Conservation (phyloP, 2,888 invertebrate genomes). For the Nemotelus nigrinus region DNA sequence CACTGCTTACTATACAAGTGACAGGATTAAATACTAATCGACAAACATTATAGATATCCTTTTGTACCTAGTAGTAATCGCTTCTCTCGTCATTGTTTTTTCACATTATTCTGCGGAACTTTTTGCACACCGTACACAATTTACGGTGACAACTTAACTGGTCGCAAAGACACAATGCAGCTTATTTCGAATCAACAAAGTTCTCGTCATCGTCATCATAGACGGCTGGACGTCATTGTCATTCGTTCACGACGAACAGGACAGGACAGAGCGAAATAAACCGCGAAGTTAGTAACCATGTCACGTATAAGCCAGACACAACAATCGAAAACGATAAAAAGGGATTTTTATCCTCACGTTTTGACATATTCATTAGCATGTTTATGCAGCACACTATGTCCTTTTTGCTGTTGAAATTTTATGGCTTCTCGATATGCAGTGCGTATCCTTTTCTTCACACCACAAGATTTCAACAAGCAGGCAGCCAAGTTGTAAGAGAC, state of each 20-base stretch:
- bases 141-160: constrained; percentile 41
- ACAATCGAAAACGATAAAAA: constrained; percentile 55
- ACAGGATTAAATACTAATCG: constrained; percentile 49
- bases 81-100: constrained; percentile 26
- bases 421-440: constrained; percentile 40
- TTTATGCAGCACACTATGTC: constrained; percentile 55
- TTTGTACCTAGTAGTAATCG: constrained; percentile 24
- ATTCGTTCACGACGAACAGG: background rate
- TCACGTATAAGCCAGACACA: constrained; percentile 50
- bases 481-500: constrained; percentile 33
- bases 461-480: constrained; percentile 36
- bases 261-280: constrained; percentile 42
- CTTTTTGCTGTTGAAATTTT: constrained; percentile 55
- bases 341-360: constrained; percentile 56
- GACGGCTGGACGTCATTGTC: background rate
- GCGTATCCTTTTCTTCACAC: constrained; percentile 20
- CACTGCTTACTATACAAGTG: constrained; percentile 18
- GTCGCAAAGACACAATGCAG: constrained; percentile 8
- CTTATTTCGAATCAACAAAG: background rate
- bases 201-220: constrained; percentile 13
- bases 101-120: constrained; percentile 4
- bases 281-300: constrained; percentile 52
- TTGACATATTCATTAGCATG: constrained; percentile 57
- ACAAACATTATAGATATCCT: constrained; percentile 46
- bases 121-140: constrained; percentile 22